These are phyloP conservation scores for Falco cherrug DNA, from an alignment of 2,797 vertebrate genomes.

Conservation along the genomic window DNA sequence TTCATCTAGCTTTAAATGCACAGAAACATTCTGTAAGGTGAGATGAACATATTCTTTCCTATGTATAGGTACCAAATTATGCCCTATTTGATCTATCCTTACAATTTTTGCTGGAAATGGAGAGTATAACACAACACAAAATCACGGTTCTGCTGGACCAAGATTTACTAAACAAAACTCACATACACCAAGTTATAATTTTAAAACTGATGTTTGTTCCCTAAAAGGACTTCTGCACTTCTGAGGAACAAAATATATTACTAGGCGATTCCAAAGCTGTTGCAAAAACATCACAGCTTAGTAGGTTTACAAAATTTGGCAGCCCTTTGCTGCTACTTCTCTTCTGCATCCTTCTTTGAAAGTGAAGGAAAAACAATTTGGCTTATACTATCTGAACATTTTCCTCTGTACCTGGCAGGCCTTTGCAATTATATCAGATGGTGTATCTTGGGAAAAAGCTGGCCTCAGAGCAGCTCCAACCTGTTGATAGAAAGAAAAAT, in stretches of 20 bases:
- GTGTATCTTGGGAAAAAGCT: conserved; percentile 97
- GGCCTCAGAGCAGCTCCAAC: conserved; percentile 97
- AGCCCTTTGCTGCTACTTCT: background rate
- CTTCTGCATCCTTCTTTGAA: background rate
- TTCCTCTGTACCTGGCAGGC: conserved; percentile 90
- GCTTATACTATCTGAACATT: background rate
- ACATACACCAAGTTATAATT: fast-evolving
- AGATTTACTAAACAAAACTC: background rate
- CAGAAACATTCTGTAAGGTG: background rate
- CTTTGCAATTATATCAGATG: conserved; percentile 98
- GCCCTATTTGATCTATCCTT: background rate
- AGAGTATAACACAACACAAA: background rate
- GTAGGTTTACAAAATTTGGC: background rate
- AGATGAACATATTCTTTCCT: background rate
- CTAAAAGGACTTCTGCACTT: background rate
- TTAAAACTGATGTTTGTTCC: background rate
- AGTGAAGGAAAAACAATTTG: background rate
- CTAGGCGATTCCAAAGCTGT: background rate
- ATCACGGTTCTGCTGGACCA: background rate
- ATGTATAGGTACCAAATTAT: background rate
- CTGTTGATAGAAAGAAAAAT: conserved; percentile 71
- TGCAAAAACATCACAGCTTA: background rate
- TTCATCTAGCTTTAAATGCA: background rate
- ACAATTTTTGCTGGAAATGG: background rate
- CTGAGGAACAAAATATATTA: background rate